phyloP scores from a whole-genome alignment of 1,140 invertebrate genomes.

The Platyscapa corneri region DNA sequence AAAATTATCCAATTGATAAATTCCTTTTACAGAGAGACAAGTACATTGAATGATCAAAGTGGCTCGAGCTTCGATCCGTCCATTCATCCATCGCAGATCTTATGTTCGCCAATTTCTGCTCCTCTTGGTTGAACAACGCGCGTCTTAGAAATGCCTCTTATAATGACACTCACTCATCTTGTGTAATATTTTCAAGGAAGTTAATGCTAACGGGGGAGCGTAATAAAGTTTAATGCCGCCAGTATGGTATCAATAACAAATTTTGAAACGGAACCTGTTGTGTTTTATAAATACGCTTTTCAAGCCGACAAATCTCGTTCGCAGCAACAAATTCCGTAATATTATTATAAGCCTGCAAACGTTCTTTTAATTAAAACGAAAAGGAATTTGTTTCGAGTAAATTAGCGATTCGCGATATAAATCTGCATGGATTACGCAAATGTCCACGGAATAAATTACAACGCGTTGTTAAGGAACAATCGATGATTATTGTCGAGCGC shows the following conservation, averaged over 20 bases:
- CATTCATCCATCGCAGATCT: slow-evolving; percentile 25
- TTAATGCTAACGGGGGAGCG: slow-evolving; percentile 12
- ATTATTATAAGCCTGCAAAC: too few species aligned
- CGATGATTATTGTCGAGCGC: too few species aligned
- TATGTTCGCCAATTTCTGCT: slow-evolving; percentile 29
- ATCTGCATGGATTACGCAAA: too few species aligned
- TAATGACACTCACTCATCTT: background rate
- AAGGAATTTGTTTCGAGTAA: too few species aligned
- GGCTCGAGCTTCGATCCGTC: background rate
- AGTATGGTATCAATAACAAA: background rate
- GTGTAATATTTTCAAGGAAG: background rate
- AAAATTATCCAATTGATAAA: slow-evolving; percentile 42
- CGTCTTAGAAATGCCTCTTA: background rate
- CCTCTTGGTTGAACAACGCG: background rate
- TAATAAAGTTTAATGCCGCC: background rate
- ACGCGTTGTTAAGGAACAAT: too few species aligned
- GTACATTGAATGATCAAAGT: background rate
- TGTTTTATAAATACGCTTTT: too few species aligned
- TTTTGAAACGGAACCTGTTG: background rate
- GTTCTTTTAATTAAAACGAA: too few species aligned
- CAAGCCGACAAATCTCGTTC: too few species aligned
- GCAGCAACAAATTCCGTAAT: too few species aligned
- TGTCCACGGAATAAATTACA: too few species aligned
- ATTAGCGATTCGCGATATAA: too few species aligned
- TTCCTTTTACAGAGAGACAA: background rate